Base-by-base conservation (phyloP, 2,888 invertebrate genomes). In the Tinea semifulvella region DNA sequence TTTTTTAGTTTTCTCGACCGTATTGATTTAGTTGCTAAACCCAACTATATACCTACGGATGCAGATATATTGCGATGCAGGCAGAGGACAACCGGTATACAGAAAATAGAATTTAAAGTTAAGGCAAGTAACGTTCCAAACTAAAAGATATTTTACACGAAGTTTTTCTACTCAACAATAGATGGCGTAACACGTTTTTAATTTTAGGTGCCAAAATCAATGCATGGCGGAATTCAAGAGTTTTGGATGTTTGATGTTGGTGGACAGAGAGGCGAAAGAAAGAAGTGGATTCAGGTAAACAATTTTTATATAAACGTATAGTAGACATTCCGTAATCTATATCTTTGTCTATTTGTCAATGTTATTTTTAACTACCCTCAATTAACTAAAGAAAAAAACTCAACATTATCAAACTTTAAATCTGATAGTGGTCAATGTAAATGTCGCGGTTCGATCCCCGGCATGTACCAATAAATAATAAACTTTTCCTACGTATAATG, bases 191-290 rank as follows among this genome's bases (percentile, higher is more conserved):
- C 22, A 22, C 8, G 22, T 22, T 7, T 22, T 22, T 22, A 22
- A 22, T 5, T 22, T 22, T 43, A 83, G 75, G 83, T 90, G 5
- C 88, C 90, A 3, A 86, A 84, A 57, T 84, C 85, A 36, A 84
- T 88, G 75, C 89, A 89, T 0, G 88, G 88, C 1, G 89, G 90
- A 0, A 65, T 76, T 4, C 89, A 90, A 55, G 84, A 86, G 18
- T 91, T 91, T 60, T 88, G 88, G 82, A 91, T 93, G 87, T 92
- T 88, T 55, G 93, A 93, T 59, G 93, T 93, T 0, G 93, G 93
- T 0, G 93, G 93, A 0, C 93, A 93, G 63, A 72, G 90, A 46
- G 92, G 91, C 8, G 90, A 92, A 58, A 74, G 92, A 46, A 88
- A 88, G 53, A 92, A 92, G 64, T 93, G 93, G 93, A 91, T 93